Evolutionary conservation across 2,113 vertebrate genomes (phyloP).

Genomic region (Cololabis saira): DNA sequence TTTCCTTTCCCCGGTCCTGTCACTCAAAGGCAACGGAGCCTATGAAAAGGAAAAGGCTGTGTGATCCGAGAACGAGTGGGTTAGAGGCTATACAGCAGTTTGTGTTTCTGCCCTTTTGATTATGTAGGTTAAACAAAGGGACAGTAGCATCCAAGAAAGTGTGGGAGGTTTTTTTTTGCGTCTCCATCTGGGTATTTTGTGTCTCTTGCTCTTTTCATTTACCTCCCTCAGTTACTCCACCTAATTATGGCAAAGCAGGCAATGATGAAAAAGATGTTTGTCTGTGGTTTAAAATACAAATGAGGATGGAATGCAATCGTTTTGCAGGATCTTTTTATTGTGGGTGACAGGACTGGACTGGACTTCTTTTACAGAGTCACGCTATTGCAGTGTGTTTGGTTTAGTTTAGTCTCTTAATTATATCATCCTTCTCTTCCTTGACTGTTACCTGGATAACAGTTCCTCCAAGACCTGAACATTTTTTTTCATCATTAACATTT

Average conservation of each 20-base stretch:
- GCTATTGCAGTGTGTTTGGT: too few species aligned
- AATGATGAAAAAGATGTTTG: too few species aligned
- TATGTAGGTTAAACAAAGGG: slow-evolving; percentile 55
- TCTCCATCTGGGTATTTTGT: slow-evolving; percentile 49
- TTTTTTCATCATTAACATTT: too few species aligned
- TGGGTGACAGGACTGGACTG: too few species aligned
- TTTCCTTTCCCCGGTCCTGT: slow-evolving; percentile 39
- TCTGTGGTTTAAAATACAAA: too few species aligned
- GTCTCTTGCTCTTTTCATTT: slow-evolving; percentile 34
- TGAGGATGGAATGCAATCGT: too few species aligned
- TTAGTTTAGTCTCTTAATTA: too few species aligned
- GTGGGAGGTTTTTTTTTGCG: slow-evolving; percentile 53
- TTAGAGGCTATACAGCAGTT: slow-evolving; percentile 49
- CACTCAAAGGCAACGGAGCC: slow-evolving; percentile 63
- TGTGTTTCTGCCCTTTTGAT: slow-evolving; percentile 45
- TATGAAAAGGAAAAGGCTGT: slow-evolving; percentile 53
- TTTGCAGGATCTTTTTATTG: too few species aligned
- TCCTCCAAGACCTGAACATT: too few species aligned
- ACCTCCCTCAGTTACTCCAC: slow-evolving; percentile 25
- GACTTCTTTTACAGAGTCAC: too few species aligned
- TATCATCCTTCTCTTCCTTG: too few species aligned
- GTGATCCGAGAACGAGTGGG: slow-evolving; percentile 54
- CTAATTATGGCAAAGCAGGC: neutral
- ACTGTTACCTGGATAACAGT: too few species aligned
- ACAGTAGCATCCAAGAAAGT: slow-evolving; percentile 38